Conservation (phyloP, 2,888 invertebrate genomes). For the Pseudoips prasinana region DNA sequence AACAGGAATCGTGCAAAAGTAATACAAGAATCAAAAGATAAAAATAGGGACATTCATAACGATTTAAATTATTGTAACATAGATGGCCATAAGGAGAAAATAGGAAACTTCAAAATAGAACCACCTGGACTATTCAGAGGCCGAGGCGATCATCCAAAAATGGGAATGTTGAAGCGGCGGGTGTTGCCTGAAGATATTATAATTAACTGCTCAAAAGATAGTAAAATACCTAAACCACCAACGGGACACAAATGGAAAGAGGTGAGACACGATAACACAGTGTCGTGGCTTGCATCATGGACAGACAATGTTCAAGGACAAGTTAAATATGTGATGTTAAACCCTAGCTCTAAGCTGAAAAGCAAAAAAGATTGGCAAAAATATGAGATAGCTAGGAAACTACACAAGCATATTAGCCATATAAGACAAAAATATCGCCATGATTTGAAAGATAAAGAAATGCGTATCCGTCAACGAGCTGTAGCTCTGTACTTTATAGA, state of each 20-base stretch:
- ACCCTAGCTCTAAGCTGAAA: slow-evolving; percentile 98
- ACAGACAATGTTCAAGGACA: slow-evolving; percentile 97
- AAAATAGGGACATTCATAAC: slow-evolving; percentile 92
- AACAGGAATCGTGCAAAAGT: slow-evolving; percentile 96
- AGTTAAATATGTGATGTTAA: slow-evolving; percentile 99
- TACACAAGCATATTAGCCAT: slow-evolving; percentile 94
- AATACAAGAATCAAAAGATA: slow-evolving; percentile 93
- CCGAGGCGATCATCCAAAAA: slow-evolving; percentile 98
- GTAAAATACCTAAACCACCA: slow-evolving; percentile 91
- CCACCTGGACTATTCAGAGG: slow-evolving; percentile 97
- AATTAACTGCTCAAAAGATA: slow-evolving; percentile 97
- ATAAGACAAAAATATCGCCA: slow-evolving; percentile 91
- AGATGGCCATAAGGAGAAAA: slow-evolving; percentile 98
- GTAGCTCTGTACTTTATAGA: slow-evolving; percentile 99
- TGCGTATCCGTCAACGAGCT: slow-evolving; percentile 97
- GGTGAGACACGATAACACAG: slow-evolving; percentile 94
- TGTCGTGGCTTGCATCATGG: slow-evolving; percentile 99
- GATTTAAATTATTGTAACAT: slow-evolving; percentile 97
- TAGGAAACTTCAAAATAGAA: slow-evolving; percentile 98
- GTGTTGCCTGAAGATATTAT: slow-evolving; percentile 96
- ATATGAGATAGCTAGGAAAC: slow-evolving; percentile 96
- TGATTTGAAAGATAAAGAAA: slow-evolving; percentile 99
- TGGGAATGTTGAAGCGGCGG: slow-evolving; percentile 97
- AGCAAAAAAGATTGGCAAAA: slow-evolving; percentile 99
- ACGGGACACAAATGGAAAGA: slow-evolving; percentile 97